These are phyloP conservation scores for Callitettix versicolor DNA, from an alignment of 1,140 invertebrate genomes.

Conservation along the genomic window DNA sequence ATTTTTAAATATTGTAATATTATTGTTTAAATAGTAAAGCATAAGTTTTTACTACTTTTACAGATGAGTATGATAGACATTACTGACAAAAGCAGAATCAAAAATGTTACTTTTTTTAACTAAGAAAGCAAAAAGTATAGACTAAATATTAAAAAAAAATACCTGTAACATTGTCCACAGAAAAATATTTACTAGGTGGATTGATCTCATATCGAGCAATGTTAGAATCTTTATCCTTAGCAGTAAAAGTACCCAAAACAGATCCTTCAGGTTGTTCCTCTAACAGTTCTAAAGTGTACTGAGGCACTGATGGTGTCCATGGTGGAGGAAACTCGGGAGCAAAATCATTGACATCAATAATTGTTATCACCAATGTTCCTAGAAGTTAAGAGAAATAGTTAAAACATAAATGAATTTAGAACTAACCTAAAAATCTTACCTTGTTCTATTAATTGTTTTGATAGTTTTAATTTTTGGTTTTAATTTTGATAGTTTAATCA, in stretches of 20 bases:
- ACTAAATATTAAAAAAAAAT: slow-evolving; percentile 8
- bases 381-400: slow-evolving; percentile 21
- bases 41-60: not conserved
- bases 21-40: too few relatives aligned
- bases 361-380: slow-evolving; percentile 73
- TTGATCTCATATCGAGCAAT: slow-evolving; percentile 64
- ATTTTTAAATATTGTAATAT: not conserved
- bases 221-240: slow-evolving; percentile 71
- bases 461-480: too few relatives aligned
- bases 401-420: not conserved
- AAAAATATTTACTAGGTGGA: slow-evolving; percentile 61
- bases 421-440: not conserved
- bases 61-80: not conserved
- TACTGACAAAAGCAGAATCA: too few relatives aligned
- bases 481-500: too few relatives aligned
- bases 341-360: slow-evolving; percentile 68
- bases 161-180: slow-evolving; percentile 64
- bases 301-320: slow-evolving; percentile 58
- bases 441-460: not conserved
- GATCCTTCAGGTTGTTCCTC: slow-evolving; percentile 78
- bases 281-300: slow-evolving; percentile 55
- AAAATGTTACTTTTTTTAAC: too few relatives aligned
- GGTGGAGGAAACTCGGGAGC: slow-evolving; percentile 53
- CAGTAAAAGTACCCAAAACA: slow-evolving; percentile 65
- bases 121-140: too few relatives aligned